A percentile compares a stretch with the other conserved stretches of the same genome.
Evolutionary conservation across 2,888 invertebrate species (phyloP).

Genomic region (Syrista parreyssii): DNA sequence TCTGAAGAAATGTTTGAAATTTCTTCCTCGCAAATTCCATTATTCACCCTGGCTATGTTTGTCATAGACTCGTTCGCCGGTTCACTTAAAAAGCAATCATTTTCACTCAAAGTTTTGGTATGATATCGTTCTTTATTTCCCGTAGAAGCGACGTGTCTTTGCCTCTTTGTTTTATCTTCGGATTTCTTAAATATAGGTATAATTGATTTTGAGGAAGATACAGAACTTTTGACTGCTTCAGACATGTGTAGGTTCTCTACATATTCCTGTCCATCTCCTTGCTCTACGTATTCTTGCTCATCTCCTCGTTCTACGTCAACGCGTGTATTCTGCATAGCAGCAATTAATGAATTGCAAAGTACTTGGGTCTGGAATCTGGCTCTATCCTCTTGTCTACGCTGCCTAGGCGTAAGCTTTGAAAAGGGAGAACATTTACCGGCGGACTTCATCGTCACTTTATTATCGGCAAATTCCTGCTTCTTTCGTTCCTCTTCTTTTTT

Average conservation of each 20-base stretch:
- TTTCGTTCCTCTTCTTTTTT: conserved; percentile 62
- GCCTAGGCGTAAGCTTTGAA: conserved; percentile 71
- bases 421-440: conserved; percentile 51
- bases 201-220: conserved; percentile 36
- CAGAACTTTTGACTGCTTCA: conserved; percentile 70
- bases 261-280: conserved; percentile 30
- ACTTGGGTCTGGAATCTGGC: conserved; percentile 79
- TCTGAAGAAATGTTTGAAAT: conserved; percentile 35
- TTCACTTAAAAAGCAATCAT: conserved; percentile 34
- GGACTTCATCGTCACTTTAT: conserved; percentile 35
- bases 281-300: background rate
- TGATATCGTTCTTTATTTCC: conserved; percentile 80
- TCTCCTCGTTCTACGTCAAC: background rate
- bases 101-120: conserved; percentile 75
- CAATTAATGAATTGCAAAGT: conserved; percentile 58
- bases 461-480: conserved; percentile 41
- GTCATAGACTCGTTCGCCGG: background rate
- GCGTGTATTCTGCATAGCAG: conserved; percentile 23
- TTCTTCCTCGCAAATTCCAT: conserved; percentile 10
- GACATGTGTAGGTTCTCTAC: conserved; percentile 59
- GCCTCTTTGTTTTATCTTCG: conserved; percentile 32
- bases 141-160: conserved; percentile 31
- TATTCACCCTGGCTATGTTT: background rate
- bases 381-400: conserved; percentile 75
- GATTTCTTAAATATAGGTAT: conserved; percentile 51